These are phyloP conservation scores for Apamea sordens DNA, from an alignment of 2,888 invertebrate genomes.

Conservation along the genomic window DNA sequence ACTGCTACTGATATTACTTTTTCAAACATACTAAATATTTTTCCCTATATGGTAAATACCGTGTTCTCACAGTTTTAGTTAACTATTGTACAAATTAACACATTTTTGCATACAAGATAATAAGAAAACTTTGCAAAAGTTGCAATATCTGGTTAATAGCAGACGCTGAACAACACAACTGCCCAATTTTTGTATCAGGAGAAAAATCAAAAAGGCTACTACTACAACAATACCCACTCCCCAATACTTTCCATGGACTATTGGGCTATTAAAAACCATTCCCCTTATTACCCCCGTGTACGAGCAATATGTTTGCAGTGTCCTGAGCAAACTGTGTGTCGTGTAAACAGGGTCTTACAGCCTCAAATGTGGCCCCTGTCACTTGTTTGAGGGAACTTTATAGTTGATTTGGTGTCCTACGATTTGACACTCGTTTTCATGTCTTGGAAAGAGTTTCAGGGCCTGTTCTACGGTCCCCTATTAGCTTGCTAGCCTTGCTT, in stretches of 20 bases:
- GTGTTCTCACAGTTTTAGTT: too few species aligned
- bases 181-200: not conserved
- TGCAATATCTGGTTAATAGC: not conserved
- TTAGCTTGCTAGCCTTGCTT: not conserved
- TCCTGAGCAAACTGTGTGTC: slow-evolving; percentile 73
- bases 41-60: too few species aligned
- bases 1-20: too few species aligned
- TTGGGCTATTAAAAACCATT: slow-evolving; percentile 63
- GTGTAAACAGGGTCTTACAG: slow-evolving; percentile 70
- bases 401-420: slow-evolving; percentile 16
- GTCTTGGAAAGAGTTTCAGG: not conserved
- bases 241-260: slow-evolving; percentile 45
- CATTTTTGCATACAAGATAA: not conserved
- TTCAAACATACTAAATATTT: too few species aligned
- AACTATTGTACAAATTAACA: not conserved
- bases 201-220: not conserved
- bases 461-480: not conserved
- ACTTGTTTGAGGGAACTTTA: slow-evolving; percentile 54
- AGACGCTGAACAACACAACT: not conserved
- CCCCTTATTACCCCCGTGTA: slow-evolving; percentile 57
- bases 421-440: not conserved
- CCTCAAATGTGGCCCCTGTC: slow-evolving; percentile 62
- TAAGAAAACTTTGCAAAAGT: not conserved
- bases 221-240: slow-evolving; percentile 31
- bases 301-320: slow-evolving; percentile 71